Percentiles rank a stretch among this genome's conserved stretches.
These are phyloP conservation scores for Hemicentrotus pulcherrimus DNA, from an alignment of 35 echinoderm and acorn worm species.

Conservation along the genomic window DNA sequence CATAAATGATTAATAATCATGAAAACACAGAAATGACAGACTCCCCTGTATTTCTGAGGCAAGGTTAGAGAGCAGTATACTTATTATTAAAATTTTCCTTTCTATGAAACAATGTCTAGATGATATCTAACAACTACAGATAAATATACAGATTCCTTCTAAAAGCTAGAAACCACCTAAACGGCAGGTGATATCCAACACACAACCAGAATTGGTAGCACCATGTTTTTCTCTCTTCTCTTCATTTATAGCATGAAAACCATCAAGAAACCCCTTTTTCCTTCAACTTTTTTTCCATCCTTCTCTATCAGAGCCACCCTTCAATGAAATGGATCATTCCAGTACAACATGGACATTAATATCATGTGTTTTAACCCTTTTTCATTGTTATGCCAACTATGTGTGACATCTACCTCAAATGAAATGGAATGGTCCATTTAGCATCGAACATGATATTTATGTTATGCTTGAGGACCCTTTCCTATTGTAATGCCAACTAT, in stretches of 20 bases:
- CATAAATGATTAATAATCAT: background rate
- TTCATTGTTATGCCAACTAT: too few relatives aligned
- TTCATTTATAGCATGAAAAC: background rate
- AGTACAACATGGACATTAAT: too few relatives aligned
- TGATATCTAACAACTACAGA: conserved; percentile 44
- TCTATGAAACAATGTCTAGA: conserved; percentile 31
- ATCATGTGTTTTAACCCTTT: too few relatives aligned
- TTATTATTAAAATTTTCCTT: background rate
- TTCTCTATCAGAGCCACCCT: background rate
- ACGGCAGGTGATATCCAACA: conserved; percentile 24
- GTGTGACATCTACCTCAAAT: too few relatives aligned
- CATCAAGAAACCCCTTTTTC: background rate
- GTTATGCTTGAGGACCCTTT: background rate
- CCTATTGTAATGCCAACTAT: too few relatives aligned
- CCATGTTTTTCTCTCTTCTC: conserved; percentile 16
- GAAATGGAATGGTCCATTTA: too few relatives aligned
- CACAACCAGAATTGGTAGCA: conserved; percentile 25
- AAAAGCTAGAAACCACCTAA: background rate
- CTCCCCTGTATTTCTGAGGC: conserved; percentile 45
- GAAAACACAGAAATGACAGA: conserved; percentile 32
- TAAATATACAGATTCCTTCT: conserved; percentile 33
- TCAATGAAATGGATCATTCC: too few relatives aligned
- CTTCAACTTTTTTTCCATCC: background rate
- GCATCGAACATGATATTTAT: too few relatives aligned
- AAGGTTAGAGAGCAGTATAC: conserved; percentile 31